Percentiles rank a stretch among this genome's conserved stretches.
Evolutionary conservation across 1,140 invertebrate species (phyloP).

Genomic region (Caenorhabditis elegans): DNA sequence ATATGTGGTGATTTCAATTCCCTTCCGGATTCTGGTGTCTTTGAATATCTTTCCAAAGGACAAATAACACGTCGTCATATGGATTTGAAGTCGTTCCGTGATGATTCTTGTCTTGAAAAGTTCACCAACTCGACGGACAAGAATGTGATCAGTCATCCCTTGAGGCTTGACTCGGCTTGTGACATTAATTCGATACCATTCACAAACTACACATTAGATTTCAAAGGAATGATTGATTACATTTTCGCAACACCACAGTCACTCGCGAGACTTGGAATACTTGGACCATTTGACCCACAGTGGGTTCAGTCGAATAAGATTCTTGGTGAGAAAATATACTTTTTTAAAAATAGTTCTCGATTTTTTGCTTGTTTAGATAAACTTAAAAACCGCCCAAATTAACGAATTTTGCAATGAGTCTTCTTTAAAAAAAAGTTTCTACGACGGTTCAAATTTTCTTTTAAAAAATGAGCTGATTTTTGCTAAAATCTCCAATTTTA

Average conservation of each 20-base stretch:
- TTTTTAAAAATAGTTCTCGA: too few species aligned
- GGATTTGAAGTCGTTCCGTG: slow-evolving; percentile 93
- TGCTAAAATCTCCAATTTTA: too few species aligned
- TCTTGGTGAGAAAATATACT: too few species aligned
- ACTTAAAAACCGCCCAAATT: too few species aligned
- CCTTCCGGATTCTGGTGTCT: slow-evolving; percentile 92
- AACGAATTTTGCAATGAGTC: too few species aligned
- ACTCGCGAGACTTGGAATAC: slow-evolving; percentile 74
- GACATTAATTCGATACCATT: slow-evolving; percentile 92
- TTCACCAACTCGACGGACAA: slow-evolving; percentile 50
- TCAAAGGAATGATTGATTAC: slow-evolving; percentile 99
- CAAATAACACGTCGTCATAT: slow-evolving; percentile 84
- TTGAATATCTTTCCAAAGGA: slow-evolving; percentile 88
- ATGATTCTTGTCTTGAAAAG: slow-evolving; percentile 72
- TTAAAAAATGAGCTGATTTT: too few species aligned
- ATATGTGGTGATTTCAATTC: slow-evolving; percentile 99
- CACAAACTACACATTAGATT: slow-evolving; percentile 99
- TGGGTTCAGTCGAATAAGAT: slow-evolving; percentile 78
- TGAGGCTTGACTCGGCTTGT: slow-evolving; percentile 89
- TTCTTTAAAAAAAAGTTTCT: too few species aligned
- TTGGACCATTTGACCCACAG: slow-evolving; percentile 86
- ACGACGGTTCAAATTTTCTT: too few species aligned
- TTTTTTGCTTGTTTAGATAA: too few species aligned
- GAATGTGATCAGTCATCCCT: slow-evolving; percentile 76
- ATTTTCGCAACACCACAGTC: slow-evolving; percentile 85